phyloP scores from a whole-genome alignment of 2,888 invertebrate species.

The Apotomis turbidana region DNA sequence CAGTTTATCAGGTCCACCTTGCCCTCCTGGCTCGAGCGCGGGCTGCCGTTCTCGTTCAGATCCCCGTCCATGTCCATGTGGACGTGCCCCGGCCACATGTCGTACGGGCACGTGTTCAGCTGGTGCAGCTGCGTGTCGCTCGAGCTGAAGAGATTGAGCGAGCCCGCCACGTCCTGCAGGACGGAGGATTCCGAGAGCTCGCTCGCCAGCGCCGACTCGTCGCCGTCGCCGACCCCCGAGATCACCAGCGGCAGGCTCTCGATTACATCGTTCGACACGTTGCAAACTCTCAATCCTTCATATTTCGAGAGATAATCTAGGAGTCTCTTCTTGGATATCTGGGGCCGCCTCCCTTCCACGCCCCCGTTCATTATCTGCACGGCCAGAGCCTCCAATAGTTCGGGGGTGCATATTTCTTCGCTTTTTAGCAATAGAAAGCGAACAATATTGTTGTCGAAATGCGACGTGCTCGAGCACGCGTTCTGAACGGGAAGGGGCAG shows the following conservation, averaged over 20 bases:
- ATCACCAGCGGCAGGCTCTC: constrained; percentile 67
- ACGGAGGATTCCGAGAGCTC: constrained; percentile 68
- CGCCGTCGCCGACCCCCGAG: constrained; percentile 56
- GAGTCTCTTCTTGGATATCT: constrained; percentile 66
- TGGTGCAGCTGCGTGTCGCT: constrained; percentile 73
- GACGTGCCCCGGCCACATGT: constrained; percentile 72
- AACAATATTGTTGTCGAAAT: constrained; percentile 79
- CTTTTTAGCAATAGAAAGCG: constrained; percentile 81
- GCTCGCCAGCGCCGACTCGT: constrained; percentile 55
- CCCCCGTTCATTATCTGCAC: constrained; percentile 73
- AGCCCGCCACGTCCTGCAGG: constrained; percentile 78
- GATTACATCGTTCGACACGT: constrained; percentile 72
- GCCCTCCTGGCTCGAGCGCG: constrained; percentile 70
- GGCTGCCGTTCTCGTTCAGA: constrained; percentile 59
- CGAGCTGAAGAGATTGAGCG: constrained; percentile 70
- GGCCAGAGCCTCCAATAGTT: constrained; percentile 78
- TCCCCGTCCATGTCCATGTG: constrained; percentile 70
- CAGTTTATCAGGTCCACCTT: constrained; percentile 77
- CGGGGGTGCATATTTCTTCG: constrained; percentile 80
- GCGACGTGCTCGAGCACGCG: constrained; percentile 58
- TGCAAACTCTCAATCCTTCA: constrained; percentile 72
- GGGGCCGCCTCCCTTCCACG: constrained; percentile 67
- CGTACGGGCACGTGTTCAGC: constrained; percentile 70
- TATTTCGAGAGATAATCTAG: constrained; percentile 71
- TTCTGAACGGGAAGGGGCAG: constrained; percentile 54